Percentiles rank a stretch among this genome's conserved stretches.
Conservation (phyloP, 2,888 invertebrate species). For the Siphlonurus alternatus region DNA sequence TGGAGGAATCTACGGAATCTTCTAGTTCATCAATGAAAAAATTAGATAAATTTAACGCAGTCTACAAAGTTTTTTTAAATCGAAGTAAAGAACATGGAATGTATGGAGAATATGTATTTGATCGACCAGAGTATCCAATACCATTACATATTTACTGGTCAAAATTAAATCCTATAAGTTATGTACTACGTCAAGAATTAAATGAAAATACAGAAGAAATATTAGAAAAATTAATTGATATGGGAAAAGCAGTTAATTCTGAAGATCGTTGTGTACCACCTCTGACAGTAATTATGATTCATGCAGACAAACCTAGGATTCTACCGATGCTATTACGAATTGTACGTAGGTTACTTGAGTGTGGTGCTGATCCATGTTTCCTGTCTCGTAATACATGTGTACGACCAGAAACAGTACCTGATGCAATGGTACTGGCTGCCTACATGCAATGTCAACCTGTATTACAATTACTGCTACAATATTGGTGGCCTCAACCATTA, state of each 20-base stretch:
- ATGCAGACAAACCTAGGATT: neutral
- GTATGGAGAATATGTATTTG: neutral
- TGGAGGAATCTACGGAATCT: no score
- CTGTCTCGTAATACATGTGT: neutral
- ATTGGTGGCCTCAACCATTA: neutral
- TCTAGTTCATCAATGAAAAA: no score
- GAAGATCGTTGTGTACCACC: neutral
- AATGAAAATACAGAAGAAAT: neutral
- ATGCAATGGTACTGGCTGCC: neutral
- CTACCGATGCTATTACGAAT: neutral
- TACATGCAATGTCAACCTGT: neutral
- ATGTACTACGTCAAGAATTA: neutral
- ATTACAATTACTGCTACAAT: neutral
- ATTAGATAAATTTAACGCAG: no score
- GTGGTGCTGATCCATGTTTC: neutral
- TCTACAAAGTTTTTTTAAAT: no score
- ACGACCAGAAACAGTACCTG: neutral
- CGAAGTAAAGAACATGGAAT: neutral
- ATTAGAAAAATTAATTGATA: neutral
- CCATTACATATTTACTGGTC: neutral
- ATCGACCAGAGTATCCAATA: neutral
- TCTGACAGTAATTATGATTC: neutral
- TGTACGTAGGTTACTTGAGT: neutral
- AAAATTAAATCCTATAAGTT: neutral
- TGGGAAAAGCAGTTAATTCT: neutral